phyloP scores from a whole-genome alignment of 2,113 vertebrate genomes.

The Circaetus cinerascens region DNA sequence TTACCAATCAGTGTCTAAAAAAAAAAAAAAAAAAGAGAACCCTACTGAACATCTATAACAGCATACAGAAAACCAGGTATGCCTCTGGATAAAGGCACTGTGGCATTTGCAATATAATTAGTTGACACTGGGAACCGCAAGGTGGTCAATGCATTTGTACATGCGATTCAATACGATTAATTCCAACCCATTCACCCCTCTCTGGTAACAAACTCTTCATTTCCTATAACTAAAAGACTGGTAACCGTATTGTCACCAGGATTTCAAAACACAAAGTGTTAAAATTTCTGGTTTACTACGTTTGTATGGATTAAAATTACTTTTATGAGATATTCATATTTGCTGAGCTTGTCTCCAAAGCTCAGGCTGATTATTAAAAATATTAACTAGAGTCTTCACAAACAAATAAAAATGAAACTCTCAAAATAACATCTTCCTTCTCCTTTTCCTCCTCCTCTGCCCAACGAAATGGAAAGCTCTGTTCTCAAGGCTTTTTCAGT shows the following conservation, averaged over 20 bases:
- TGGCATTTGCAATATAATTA: not conserved
- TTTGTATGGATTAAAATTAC: not conserved
- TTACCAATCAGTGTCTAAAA: not conserved
- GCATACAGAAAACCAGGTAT: not conserved
- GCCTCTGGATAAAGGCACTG: not conserved
- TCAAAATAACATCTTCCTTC: not conserved
- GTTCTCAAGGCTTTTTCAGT: not conserved
- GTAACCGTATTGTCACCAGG: not conserved
- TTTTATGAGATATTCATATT: not conserved
- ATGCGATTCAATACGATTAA: not conserved
- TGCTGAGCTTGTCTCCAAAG: not conserved
- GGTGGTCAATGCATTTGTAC: not conserved
- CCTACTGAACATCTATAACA: not conserved
- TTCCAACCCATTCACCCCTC: not conserved
- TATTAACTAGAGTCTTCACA: not conserved
- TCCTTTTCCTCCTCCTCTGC: not conserved
- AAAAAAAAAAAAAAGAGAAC: not conserved
- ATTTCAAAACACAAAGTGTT: not conserved
- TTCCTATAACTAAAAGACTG: not conserved
- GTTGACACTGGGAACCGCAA: not conserved
- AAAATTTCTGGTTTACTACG: not conserved
- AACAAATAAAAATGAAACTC: not conserved
- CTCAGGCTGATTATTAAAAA: not conserved
- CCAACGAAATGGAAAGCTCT: not conserved
- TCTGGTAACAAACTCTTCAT: not conserved